These are phyloP conservation scores for Leptopterna dolabrata DNA, from an alignment of 2,888 invertebrate species.

Conservation along the genomic window DNA sequence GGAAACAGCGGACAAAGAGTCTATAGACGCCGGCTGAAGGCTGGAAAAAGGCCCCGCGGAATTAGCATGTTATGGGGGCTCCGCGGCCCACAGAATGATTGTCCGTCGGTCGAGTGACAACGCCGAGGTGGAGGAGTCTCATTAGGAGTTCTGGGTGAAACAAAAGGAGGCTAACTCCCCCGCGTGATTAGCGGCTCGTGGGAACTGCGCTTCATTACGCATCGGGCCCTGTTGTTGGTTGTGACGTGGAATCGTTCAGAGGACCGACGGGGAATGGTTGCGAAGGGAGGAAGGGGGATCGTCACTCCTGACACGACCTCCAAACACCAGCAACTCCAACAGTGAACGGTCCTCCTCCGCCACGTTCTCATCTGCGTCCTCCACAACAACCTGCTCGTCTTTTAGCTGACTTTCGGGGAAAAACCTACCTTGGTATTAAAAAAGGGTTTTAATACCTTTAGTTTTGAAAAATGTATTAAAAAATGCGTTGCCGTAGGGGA, in stretches of 20 bases:
- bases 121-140: neutral
- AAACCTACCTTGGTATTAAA: too few species aligned
- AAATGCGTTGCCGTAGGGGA: too few species aligned
- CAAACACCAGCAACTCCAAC: neutral
- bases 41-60: neutral
- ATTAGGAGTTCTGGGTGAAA: constrained; percentile 18
- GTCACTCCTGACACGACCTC: constrained; percentile 9
- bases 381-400: neutral
- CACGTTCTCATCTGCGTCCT: neutral
- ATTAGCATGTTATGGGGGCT: constrained; percentile 9
- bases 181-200: constrained; percentile 46
- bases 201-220: constrained; percentile 48
- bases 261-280: too few species aligned
- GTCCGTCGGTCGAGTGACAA: constrained; percentile 13
- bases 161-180: constrained; percentile 15
- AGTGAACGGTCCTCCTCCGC: neutral
- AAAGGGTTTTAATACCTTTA: too few species aligned
- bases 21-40: neutral
- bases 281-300: neutral
- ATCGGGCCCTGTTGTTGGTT: neutral
- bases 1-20: neutral
- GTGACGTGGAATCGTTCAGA: too few species aligned
- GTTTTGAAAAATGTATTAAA: too few species aligned
- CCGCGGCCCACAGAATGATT: constrained; percentile 8
- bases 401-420: too few species aligned